These are phyloP conservation scores for Chiroxiphia lanceolata DNA, from an alignment of 2,797 vertebrate genomes.

Conservation along the genomic window DNA sequence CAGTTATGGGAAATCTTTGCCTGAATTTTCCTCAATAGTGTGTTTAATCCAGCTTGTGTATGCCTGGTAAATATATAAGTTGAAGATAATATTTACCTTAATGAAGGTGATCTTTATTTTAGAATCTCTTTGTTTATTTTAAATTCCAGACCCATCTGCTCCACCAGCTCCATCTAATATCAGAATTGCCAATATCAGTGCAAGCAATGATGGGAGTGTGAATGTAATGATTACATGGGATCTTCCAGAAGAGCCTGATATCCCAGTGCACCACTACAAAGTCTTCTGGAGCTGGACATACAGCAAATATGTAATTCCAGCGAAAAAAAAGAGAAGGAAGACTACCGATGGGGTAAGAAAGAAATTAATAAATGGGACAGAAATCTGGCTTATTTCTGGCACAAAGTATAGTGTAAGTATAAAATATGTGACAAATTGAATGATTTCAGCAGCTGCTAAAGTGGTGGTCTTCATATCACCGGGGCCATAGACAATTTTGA, in stretches of 20 bases:
- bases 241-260: constrained; percentile 85
- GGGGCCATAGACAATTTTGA: background rate
- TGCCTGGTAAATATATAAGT: background rate
- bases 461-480: background rate
- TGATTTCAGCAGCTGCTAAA: background rate
- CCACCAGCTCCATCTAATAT: constrained; percentile 85
- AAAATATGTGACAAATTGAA: background rate
- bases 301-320: constrained; percentile 83
- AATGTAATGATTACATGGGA: constrained; percentile 86
- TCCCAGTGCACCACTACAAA: constrained; percentile 94
- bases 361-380: background rate
- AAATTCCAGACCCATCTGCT: constrained; percentile 85
- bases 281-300: constrained; percentile 93
- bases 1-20: background rate
- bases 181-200: constrained; percentile 80
- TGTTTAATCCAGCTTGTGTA: background rate
- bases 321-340: constrained; percentile 93
- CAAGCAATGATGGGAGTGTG: constrained; percentile 79
- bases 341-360: constrained; percentile 86
- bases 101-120: background rate
- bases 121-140: background rate
- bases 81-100: background rate
- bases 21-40: background rate
- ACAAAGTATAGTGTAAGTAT: background rate
- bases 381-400: background rate